Conservation (phyloP, 92 coral and sea anemone genomes). For the Zoanthus solanderi region DNA sequence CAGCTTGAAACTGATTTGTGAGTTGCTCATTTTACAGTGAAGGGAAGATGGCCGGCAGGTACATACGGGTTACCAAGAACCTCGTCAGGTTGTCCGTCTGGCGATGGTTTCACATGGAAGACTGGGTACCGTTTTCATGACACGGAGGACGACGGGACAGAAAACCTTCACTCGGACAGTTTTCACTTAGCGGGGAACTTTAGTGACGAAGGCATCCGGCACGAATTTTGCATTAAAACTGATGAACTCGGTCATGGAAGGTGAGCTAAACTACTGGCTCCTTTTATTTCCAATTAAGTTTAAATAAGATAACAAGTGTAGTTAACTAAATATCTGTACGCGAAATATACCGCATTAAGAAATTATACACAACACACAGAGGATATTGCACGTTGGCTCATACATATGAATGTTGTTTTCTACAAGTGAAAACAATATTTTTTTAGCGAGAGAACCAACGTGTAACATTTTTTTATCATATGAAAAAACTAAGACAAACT, state of each 20-base stretch:
- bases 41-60: conserved; percentile 88
- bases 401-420: too few relatives aligned
- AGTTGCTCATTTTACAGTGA: not conserved
- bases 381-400: too few relatives aligned
- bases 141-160: conserved; percentile 98
- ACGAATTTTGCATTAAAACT: conserved; percentile 93
- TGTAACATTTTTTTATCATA: too few relatives aligned
- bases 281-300: too few relatives aligned
- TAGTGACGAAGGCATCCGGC: conserved; percentile 93
- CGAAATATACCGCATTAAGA: too few relatives aligned
- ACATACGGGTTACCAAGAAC: conserved; percentile 95
- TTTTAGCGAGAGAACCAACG: too few relatives aligned
- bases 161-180: conserved; percentile 91
- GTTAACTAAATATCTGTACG: too few relatives aligned
- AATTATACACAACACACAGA: too few relatives aligned
- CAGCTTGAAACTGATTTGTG: not conserved
- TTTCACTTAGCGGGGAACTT: conserved; percentile 96
- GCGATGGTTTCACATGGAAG: conserved; percentile 88
- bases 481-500: too few relatives aligned
- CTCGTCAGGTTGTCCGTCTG: conserved; percentile 86
- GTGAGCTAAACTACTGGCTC: conserved; percentile 47
- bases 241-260: conserved; percentile 82
- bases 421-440: too few relatives aligned
- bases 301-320: too few relatives aligned
- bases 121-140: conserved; percentile 96